Percentiles rank a stretch among this genome's conserved stretches.
These are phyloP conservation scores for Schizaphis graminum DNA, from an alignment of 2,888 invertebrate genomes.

Conservation along the genomic window DNA sequence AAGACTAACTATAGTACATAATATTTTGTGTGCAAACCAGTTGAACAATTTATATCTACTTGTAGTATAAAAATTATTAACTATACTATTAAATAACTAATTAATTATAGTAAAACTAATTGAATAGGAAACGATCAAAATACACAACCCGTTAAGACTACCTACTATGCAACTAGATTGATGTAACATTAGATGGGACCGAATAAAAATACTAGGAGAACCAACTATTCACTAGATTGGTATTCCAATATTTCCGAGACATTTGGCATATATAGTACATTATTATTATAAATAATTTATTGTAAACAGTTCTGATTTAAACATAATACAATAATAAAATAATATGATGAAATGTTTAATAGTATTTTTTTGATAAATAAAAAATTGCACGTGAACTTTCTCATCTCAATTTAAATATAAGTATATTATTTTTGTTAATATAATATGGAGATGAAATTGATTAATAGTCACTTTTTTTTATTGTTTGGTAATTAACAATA, in stretches of 20 bases:
- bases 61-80: not conserved
- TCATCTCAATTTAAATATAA: not conserved
- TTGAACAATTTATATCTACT: not conserved
- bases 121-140: constrained; percentile 38
- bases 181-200: not conserved
- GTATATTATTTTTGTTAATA: not conserved
- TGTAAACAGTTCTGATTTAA: not conserved
- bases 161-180: not conserved
- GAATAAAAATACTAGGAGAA: no score
- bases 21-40: not conserved
- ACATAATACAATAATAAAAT: not conserved
- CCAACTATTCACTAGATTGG: not conserved
- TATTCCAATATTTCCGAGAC: not conserved
- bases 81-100: not conserved
- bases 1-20: not conserved
- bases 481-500: not conserved
- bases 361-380: not conserved
- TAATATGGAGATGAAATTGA: not conserved
- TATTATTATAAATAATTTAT: constrained; percentile 3
- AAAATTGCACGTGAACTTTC: not conserved
- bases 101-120: not conserved
- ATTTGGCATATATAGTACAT: not conserved
- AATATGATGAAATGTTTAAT: constrained; percentile 32
- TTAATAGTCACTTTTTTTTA: not conserved
- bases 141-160: constrained; percentile 4